Evolutionary conservation across 2,888 invertebrate genomes (phyloP).

Genomic region (Endomychus coccineus): DNA sequence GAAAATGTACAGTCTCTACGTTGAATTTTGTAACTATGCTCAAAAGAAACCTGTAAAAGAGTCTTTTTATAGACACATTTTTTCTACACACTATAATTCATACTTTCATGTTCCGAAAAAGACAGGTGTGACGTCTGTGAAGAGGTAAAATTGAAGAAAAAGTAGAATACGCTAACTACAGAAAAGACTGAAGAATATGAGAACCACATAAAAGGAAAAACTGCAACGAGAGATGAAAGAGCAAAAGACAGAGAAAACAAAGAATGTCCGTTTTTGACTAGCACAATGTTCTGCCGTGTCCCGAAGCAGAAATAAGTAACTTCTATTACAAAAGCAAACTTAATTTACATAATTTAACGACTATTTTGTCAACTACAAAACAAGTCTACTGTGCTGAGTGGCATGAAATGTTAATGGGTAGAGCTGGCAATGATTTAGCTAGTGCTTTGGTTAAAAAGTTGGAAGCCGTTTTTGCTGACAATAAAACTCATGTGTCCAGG

Average conservation of each 20-base stretch:
- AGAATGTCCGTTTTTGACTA: not conserved
- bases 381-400: slow-evolving; percentile 19
- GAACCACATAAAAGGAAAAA: slow-evolving; percentile 1
- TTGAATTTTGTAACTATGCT: not conserved
- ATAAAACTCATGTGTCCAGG: slow-evolving; percentile 23
- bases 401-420: slow-evolving; percentile 21
- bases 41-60: not conserved
- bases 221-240: slow-evolving; percentile 1
- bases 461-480: slow-evolving; percentile 16
- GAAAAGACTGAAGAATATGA: slow-evolving; percentile 7
- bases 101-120: not conserved
- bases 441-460: slow-evolving; percentile 24
- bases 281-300: slow-evolving; percentile 24
- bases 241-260: slow-evolving; percentile 3
- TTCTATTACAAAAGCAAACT: slow-evolving; percentile 25
- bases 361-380: slow-evolving; percentile 24
- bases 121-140: slow-evolving; percentile 1
- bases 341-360: slow-evolving; percentile 26
- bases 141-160: slow-evolving; percentile 3
- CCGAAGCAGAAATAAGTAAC: slow-evolving; percentile 22
- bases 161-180: slow-evolving; percentile 11
- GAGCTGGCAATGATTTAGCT: slow-evolving; percentile 24
- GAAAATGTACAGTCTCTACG: slow-evolving; percentile 1
- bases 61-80: not conserved
- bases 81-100: not conserved